Percentiles rank a stretch among this genome's conserved stretches.
phyloP scores from a whole-genome alignment of 2,888 invertebrate genomes.

The Sinohyriopsis cumingii region DNA sequence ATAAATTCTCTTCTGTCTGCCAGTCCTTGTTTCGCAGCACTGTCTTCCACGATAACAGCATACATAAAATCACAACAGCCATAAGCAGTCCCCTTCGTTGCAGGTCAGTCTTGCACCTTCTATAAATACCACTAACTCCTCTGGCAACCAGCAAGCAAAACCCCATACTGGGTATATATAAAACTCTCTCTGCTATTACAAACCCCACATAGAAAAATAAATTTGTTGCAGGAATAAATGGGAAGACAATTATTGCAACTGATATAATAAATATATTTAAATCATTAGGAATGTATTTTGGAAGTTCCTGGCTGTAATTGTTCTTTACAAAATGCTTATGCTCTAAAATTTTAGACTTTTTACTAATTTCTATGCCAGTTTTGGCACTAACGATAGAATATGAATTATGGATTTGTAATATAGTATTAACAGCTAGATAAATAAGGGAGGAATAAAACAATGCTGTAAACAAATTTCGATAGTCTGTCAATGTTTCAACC shows the following conservation, averaged over 20 bases:
- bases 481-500: conserved; percentile 84
- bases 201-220: conserved; percentile 98
- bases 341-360: too few species aligned
- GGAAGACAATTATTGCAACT: conserved; percentile 86
- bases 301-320: not conserved
- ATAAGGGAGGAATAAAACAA: conserved; percentile 79
- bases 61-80: conserved; percentile 51
- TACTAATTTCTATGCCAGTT: not conserved
- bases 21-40: conserved; percentile 90
- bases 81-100: conserved; percentile 30
- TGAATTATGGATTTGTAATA: conserved; percentile 39
- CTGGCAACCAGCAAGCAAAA: conserved; percentile 89
- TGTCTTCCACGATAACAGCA: conserved; percentile 77
- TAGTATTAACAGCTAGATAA: conserved; percentile 47
- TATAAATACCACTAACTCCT: conserved; percentile 57
- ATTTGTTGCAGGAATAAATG: conserved; percentile 96
- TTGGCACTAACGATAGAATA: not conserved
- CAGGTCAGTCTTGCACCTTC: conserved; percentile 17
- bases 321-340: not conserved
- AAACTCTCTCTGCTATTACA: conserved; percentile 95
- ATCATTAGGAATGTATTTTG: conserved; percentile 1
- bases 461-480: conserved; percentile 83
- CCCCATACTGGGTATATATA: conserved; percentile 97
- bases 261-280: conserved; percentile 57
- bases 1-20: conserved; percentile 93